phyloP scores from a whole-genome alignment of 37 sponge, comb jelly and placozoan genomes.

The Spongia lamella region DNA sequence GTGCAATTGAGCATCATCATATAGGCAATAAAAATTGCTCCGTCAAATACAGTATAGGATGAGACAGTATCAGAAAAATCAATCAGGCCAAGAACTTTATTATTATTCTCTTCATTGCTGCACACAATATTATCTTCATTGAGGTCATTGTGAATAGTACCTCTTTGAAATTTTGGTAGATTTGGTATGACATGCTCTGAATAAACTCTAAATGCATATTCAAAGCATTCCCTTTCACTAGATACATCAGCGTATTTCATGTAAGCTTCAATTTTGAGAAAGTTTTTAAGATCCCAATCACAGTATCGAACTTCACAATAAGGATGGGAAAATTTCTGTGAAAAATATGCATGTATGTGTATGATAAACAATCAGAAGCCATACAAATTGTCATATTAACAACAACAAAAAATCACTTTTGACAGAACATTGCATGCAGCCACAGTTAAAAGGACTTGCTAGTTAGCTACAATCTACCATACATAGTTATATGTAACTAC shows the following conservation, averaged over 20 bases:
- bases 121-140: conserved; percentile 36
- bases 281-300: conserved; percentile 17
- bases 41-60: conserved; percentile 49
- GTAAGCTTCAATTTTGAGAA: neutral
- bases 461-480: too few species aligned
- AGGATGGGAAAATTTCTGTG: too few species aligned
- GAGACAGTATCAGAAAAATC: conserved; percentile 29
- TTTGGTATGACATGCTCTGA: conserved; percentile 26
- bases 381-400: too few species aligned
- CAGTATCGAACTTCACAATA: too few species aligned
- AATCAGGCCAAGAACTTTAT: conserved; percentile 21
- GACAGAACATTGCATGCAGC: too few species aligned
- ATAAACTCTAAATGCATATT: conserved; percentile 8
- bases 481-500: too few species aligned
- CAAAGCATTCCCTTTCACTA: conserved; percentile 2
- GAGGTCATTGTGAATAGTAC: conserved; percentile 36
- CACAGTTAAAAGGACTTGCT: too few species aligned
- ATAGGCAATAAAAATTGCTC: conserved; percentile 38
- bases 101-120: neutral
- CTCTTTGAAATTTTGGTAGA: conserved; percentile 14
- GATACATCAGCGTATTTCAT: neutral
- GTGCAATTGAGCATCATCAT: conserved; percentile 16
- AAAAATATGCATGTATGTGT: too few species aligned
- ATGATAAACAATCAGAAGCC: too few species aligned
- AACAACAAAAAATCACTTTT: too few species aligned